phyloP scores from a whole-genome alignment of 2,113 vertebrate genomes.

The Tragulus kanchil region DNA sequence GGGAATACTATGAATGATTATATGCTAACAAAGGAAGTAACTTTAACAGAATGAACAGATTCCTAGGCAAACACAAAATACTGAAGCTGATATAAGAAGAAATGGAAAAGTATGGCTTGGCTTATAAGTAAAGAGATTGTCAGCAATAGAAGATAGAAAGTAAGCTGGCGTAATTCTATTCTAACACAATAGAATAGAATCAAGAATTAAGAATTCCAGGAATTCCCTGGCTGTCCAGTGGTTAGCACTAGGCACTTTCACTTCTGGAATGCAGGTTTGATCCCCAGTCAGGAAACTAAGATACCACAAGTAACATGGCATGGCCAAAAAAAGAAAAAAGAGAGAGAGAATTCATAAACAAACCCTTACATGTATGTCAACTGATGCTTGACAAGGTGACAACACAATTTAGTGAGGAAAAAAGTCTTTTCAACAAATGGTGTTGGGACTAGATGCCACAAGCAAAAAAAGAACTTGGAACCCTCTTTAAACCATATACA shows the following conservation, averaged over 20 bases:
- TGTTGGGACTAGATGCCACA: not conserved
- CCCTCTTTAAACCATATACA: not conserved
- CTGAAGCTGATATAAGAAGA: not conserved
- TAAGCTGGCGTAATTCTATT: not conserved
- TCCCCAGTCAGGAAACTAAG: not conserved
- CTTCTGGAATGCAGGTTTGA: not conserved
- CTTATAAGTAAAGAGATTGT: not conserved
- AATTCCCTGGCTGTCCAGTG: not conserved
- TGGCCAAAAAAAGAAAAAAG: not conserved
- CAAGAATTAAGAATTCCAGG: not conserved
- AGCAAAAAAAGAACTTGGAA: not conserved
- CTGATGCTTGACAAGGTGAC: not conserved
- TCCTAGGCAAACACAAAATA: not conserved
- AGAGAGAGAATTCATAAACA: not conserved
- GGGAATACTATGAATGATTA: not conserved
- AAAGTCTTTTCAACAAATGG: not conserved
- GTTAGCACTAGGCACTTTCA: rapidly evolving
- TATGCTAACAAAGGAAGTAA: not conserved
- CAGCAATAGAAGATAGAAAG: not conserved
- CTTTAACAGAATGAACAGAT: not conserved
- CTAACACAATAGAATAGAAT: not conserved
- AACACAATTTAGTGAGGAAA: not conserved
- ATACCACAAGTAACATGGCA: not conserved
- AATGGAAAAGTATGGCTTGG: not conserved
- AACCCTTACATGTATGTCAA: not conserved